Conservation (phyloP, 2,797 vertebrate genomes). For the Anabas testudineus region DNA sequence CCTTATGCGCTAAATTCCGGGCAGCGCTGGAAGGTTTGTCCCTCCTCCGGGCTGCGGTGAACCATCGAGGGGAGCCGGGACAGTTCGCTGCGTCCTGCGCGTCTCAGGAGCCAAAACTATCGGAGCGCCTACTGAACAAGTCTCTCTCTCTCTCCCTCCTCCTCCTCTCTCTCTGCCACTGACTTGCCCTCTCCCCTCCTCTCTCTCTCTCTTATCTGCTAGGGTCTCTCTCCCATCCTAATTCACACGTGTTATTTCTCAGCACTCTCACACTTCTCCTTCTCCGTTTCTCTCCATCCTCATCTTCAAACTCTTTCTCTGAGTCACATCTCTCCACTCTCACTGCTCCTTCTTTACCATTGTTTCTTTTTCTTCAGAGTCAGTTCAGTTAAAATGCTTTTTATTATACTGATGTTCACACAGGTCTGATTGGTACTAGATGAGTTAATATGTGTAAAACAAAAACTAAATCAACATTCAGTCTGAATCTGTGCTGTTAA, state of each 20-base stretch:
- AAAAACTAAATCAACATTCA: too few species aligned
- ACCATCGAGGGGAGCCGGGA: slow-evolving; percentile 64
- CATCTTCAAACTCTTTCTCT: slow-evolving; percentile 19
- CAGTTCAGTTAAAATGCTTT: slow-evolving; percentile 48
- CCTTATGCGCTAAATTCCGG: slow-evolving; percentile 37
- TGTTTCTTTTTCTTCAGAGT: slow-evolving; percentile 41
- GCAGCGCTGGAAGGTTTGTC: slow-evolving; percentile 55
- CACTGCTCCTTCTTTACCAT: background rate
- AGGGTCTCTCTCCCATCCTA: slow-evolving; percentile 14
- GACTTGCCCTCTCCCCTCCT: slow-evolving; percentile 22
- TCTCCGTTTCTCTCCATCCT: slow-evolving; percentile 9
- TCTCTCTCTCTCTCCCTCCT: slow-evolving; percentile 23
- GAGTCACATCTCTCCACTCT: background rate
- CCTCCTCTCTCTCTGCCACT: slow-evolving; percentile 39
- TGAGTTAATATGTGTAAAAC: too few species aligned
- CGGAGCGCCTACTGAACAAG: slow-evolving; percentile 27
- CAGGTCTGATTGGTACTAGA: too few species aligned
- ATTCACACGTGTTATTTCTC: background rate
- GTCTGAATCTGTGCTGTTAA: too few species aligned
- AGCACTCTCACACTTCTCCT: slow-evolving; percentile 26
- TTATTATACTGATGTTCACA: slow-evolving; percentile 20
- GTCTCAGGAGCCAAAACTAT: slow-evolving; percentile 66
- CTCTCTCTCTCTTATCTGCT: slow-evolving; percentile 10
- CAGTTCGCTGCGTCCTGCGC: slow-evolving; percentile 65
- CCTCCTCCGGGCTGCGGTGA: slow-evolving; percentile 63